A percentile compares a stretch with the other conserved stretches of the same genome.
phyloP scores from a whole-genome alignment of 2,797 vertebrate species.

The Chanos chanos region DNA sequence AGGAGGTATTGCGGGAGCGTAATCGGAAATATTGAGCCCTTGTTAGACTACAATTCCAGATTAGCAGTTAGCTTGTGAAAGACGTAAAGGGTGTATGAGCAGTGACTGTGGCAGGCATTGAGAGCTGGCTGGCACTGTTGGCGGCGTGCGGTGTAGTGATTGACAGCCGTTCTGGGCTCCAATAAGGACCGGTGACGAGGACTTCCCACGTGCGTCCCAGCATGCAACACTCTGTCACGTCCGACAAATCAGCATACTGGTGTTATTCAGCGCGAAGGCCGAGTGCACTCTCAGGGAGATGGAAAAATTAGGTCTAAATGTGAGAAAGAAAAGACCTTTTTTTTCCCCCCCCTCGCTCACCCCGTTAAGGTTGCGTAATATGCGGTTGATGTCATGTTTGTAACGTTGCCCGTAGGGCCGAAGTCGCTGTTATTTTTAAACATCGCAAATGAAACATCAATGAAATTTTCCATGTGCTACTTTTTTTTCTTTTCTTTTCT shows the following conservation, averaged over 20 bases:
- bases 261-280: no score
- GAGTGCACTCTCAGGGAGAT: no score
- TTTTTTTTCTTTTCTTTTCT: conserved; percentile 38
- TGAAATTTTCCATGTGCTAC: conserved; percentile 64
- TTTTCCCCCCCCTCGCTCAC: background rate
- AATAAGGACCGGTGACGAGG: no score
- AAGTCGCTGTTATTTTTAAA: conserved; percentile 72
- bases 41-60: conserved; percentile 24
- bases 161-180: no score
- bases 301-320: no score
- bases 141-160: no score
- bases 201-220: no score
- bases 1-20: conserved; percentile 30
- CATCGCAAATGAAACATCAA: conserved; percentile 65
- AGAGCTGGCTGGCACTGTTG: no score
- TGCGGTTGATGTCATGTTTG: conserved; percentile 61
- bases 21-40: conserved; percentile 30
- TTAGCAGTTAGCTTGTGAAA: conserved; percentile 36
- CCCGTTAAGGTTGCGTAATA: conserved; percentile 60
- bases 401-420: conserved; percentile 57
- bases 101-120: conserved; percentile 52
- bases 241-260: no score
- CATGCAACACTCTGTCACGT: no score
- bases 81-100: conserved; percentile 55
- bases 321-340: no score